These are phyloP conservation scores for Xestia sexstrigata DNA, from an alignment of 2,888 invertebrate genomes.

Conservation along the genomic window DNA sequence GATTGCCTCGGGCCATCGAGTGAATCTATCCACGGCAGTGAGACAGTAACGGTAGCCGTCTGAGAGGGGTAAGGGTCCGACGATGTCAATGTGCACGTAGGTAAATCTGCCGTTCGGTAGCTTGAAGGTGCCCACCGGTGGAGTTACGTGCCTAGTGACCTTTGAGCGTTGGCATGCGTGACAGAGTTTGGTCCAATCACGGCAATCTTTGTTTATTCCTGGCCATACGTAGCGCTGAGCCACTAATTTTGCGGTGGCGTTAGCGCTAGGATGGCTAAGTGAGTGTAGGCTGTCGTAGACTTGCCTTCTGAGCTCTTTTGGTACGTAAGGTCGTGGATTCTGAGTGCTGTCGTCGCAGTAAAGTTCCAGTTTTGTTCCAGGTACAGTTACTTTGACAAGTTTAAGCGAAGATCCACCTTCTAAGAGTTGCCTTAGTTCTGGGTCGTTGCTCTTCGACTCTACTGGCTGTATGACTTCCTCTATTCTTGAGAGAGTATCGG, in stretches of 20 bases:
- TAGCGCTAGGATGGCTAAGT: constrained; percentile 62
- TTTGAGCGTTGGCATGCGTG: constrained; percentile 74
- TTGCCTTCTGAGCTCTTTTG: constrained; percentile 46
- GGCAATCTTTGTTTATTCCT: constrained; percentile 69
- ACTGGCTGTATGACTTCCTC: constrained; percentile 34
- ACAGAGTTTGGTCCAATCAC: constrained; percentile 70
- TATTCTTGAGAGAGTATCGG: constrained; percentile 68
- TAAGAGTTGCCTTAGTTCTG: too few species aligned
- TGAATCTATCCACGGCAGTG: constrained; percentile 22
- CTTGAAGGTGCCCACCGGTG: constrained; percentile 64
- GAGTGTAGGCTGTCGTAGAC: constrained; percentile 64
- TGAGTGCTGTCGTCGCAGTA: too few species aligned
- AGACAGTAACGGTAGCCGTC: constrained; percentile 28
- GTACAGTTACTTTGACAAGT: too few species aligned
- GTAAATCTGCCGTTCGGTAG: constrained; percentile 65
- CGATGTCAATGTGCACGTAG: constrained; percentile 16
- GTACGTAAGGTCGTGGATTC: constrained; percentile 60
- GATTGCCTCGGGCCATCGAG: neutral
- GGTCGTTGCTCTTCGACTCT: neutral
- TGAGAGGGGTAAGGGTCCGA: neutral
- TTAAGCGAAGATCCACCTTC: too few species aligned
- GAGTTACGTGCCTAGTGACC: constrained; percentile 68
- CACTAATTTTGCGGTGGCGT: constrained; percentile 34
- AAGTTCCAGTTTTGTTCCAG: too few species aligned
- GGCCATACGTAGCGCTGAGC: constrained; percentile 75